Evolutionary conservation across 92 coral and sea anemone species (phyloP), one percentile per base, ranked within the genome.

Genomic region (Metridium senile): DNA sequence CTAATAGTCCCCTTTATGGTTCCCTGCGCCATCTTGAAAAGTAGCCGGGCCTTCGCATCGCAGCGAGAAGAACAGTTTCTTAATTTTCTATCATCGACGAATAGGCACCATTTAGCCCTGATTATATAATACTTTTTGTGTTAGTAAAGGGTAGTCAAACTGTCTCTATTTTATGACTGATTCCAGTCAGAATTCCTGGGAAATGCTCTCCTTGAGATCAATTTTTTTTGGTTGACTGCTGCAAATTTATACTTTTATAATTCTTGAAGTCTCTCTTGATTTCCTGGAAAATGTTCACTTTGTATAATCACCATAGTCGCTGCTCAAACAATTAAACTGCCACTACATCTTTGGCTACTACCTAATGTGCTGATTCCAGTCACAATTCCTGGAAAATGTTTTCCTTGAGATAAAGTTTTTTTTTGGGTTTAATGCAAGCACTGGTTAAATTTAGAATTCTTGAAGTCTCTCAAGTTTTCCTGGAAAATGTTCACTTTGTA

Each of bases 331-430:
- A 78, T 78, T 33, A 68, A 72, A 17, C 2, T 56, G n/a, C n/a
- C n/a, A n/a, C n/a, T n/a, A n/a, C n/a, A n/a, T n/a, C n/a, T n/a
- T n/a, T n/a, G n/a, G n/a, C n/a, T n/a, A n/a, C n/a, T n/a, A n/a
- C n/a, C n/a, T n/a, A n/a, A n/a, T n/a, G n/a, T n/a, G n/a, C n/a
- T n/a, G n/a, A n/a, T n/a, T n/a, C n/a, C n/a, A n/a, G n/a, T n/a
- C n/a, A n/a, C n/a, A 19, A 66, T 78, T 17, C 82, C 82, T 31
- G 82, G 75, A 34, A 53, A 31, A 54, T 21, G 61, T 21, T 54
- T 21, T 54, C 61, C 61, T 8, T 21, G 61, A 54, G 61, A 21
- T n/a, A n/a, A n/a, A n/a, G n/a, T n/a, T n/a, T n/a, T n/a, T n/a
- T n/a, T n/a, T n/a, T n/a, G n/a, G n/a, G n/a, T n/a, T n/a, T n/a